phyloP scores from a whole-genome alignment of 2,113 vertebrate species.

The Halichoerus grypus region DNA sequence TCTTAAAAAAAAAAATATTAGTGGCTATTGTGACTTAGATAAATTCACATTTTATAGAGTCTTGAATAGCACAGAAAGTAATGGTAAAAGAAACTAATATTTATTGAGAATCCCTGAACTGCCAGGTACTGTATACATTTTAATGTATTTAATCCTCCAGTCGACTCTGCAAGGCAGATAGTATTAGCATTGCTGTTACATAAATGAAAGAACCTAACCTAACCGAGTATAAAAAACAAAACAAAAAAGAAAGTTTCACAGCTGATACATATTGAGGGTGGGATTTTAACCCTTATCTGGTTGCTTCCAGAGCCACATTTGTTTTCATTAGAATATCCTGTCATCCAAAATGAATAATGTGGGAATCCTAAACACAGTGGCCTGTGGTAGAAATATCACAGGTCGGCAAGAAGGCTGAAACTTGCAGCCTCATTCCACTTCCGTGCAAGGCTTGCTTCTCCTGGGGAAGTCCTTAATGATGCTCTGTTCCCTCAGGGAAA shows the following conservation, averaged over 20 bases:
- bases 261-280: background rate
- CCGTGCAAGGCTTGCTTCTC: background rate
- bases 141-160: background rate
- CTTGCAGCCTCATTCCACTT: background rate
- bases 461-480: background rate
- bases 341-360: background rate
- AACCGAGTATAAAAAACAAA: background rate
- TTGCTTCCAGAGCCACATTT: background rate
- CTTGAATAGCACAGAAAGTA: background rate
- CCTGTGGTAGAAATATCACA: background rate
- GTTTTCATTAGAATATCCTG: background rate
- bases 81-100: background rate
- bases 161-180: background rate
- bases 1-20: background rate
- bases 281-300: background rate
- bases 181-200: background rate
- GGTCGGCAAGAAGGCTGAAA: background rate
- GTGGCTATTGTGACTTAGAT: background rate
- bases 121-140: background rate
- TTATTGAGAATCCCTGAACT: background rate
- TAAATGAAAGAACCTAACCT: conserved; percentile 1
- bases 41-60: background rate
- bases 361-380: background rate
- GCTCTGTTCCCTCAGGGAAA: background rate
- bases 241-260: background rate